These are phyloP conservation scores for Pentalonia nigronervosa DNA, from an alignment of 1,140 invertebrate species.

Conservation along the genomic window DNA sequence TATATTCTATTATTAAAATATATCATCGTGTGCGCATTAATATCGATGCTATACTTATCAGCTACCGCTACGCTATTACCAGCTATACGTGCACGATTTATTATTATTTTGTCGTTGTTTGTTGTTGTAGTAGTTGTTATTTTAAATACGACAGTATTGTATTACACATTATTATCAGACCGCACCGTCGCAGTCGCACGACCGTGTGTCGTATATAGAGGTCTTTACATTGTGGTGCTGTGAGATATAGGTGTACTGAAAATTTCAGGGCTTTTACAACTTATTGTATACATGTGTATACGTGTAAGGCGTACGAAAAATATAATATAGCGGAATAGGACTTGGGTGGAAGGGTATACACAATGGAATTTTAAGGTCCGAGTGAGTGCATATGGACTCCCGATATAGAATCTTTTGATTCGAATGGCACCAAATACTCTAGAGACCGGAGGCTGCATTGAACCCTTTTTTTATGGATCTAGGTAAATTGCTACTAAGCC, in stretches of 20 bases:
- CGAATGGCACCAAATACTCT: background rate
- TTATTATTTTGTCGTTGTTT: background rate
- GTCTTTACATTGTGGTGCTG: background rate
- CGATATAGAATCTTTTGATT: background rate
- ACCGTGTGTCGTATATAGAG: background rate
- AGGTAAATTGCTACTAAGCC: too few species aligned
- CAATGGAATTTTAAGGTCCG: background rate
- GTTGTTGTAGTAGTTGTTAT: background rate
- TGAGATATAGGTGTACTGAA: background rate
- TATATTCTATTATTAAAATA: conserved; percentile 10
- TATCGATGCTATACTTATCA: background rate
- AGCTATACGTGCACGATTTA: background rate
- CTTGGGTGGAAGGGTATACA: background rate
- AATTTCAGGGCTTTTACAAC: background rate
- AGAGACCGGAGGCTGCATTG: too few species aligned
- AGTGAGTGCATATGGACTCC: background rate
- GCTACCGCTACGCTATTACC: background rate
- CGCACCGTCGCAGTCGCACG: background rate
- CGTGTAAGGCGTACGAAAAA: background rate
- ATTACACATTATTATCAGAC: background rate
- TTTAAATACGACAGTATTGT: background rate
- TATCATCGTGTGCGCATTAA: background rate
- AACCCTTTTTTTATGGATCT: too few species aligned
- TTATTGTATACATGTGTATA: background rate
- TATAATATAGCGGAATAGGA: background rate